Evolutionary conservation across 2,888 invertebrate species (phyloP).

Genomic region (Calliphora vomitoria): DNA sequence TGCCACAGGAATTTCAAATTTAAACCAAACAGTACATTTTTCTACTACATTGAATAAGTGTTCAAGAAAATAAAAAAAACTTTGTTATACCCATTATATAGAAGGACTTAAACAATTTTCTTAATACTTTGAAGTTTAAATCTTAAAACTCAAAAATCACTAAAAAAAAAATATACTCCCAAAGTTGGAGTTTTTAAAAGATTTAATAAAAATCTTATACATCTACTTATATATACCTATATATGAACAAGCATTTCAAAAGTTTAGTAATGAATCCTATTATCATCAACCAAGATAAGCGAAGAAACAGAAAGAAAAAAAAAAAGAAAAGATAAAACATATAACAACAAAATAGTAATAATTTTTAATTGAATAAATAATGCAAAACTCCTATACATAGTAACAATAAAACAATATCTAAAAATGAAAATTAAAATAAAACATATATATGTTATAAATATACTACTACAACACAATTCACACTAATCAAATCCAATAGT

Average conservation of each 20-base stretch:
- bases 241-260: neutral
- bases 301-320: neutral
- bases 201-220: neutral
- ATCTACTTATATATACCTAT: too few species aligned
- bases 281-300: slow-evolving; percentile 10
- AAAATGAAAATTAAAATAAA: slow-evolving; percentile 17
- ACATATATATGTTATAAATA: slow-evolving; percentile 50
- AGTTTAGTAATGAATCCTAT: slow-evolving; percentile 26
- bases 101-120: too few species aligned
- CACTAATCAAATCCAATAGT: slow-evolving; percentile 61
- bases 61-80: too few species aligned
- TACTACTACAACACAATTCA: slow-evolving; percentile 52
- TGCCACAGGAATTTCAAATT: too few species aligned
- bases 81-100: too few species aligned
- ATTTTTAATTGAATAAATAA: slow-evolving; percentile 58
- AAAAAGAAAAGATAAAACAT: slow-evolving; percentile 17
- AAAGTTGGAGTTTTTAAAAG: neutral
- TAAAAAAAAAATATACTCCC: too few species aligned
- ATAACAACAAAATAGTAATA: slow-evolving; percentile 55
- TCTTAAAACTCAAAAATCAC: too few species aligned
- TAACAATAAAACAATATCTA: slow-evolving; percentile 58
- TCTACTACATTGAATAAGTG: too few species aligned
- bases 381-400: slow-evolving; percentile 63
- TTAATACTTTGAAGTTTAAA: too few species aligned
- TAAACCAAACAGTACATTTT: too few species aligned